A percentile compares a stretch with the other conserved stretches of the same genome.
Evolutionary conservation across 2,888 invertebrate species (phyloP).

Genomic region (Coenonympha glycerion): DNA sequence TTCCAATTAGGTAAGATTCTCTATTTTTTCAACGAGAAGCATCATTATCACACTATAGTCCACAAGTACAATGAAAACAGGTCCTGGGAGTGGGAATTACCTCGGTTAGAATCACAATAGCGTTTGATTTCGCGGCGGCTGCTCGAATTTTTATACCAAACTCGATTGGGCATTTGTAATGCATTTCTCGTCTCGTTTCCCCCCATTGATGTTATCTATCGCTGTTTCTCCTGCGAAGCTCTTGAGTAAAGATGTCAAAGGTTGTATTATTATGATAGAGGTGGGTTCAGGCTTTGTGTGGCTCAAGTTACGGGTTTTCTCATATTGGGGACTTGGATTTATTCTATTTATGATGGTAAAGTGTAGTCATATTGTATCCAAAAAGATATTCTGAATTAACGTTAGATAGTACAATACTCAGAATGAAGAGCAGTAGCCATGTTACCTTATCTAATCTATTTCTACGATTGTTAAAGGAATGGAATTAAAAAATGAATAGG

Average conservation of each 20-base stretch:
- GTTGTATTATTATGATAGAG: constrained; percentile 1
- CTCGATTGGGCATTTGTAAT: constrained; percentile 28
- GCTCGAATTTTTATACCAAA: constrained; percentile 32
- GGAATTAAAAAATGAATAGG: no score
- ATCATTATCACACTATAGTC: not conserved
- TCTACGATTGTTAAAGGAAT: no score
- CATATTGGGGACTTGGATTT: not conserved
- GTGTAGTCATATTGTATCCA: not conserved
- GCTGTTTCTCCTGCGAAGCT: not conserved
- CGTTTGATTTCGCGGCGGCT: constrained; percentile 43
- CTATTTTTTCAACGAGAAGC: no score
- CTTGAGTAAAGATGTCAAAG: constrained; percentile 5
- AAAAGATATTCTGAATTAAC: no score
- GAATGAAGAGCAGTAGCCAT: no score
- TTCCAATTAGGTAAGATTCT: no score
- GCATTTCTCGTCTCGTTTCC: constrained; percentile 13
- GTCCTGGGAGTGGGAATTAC: constrained; percentile 42
- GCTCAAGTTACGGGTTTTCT: not conserved
- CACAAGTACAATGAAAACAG: not conserved
- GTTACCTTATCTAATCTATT: no score
- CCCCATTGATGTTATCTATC: not conserved
- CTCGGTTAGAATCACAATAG: constrained; percentile 46
- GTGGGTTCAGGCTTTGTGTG: not conserved
- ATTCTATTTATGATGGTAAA: not conserved
- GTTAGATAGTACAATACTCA: no score